Evolutionary conservation across 2,797 vertebrate species (phyloP), one percentile per base, ranked within the genome.

Genomic region (Onychomys leucogaster): DNA sequence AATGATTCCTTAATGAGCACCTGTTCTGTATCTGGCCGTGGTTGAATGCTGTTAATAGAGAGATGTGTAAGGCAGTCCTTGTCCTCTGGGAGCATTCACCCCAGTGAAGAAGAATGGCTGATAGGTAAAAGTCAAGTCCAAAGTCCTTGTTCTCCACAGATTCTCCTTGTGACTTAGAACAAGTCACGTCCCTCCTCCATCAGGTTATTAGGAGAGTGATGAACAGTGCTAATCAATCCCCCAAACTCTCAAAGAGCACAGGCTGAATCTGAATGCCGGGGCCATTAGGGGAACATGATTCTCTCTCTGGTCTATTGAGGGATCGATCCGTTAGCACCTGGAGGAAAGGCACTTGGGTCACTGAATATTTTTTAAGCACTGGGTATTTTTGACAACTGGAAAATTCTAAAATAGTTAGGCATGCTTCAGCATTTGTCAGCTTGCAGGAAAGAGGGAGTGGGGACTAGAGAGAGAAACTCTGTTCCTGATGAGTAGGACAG

Each of bases 351-450:
- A 14, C 52, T 92, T 77, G 85, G 37, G 55, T 73, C 71, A 92
- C 77, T 84, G 29, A 52, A 52, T 90, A 78, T 63, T 90, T 89
- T 41, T 65, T 29, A 85, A 84, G 90, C 63, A 76, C 63, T 29
- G 69, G 88, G 61, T 80, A 93, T 94, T 91, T 97, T 63, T 77
- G 95, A 95, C 83, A 91, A 90, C 29, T 14, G 87, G 43, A 17
- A 21, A 85, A 89, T 75, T 83, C 96, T 81, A n/a, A 96, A 93
- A 88, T 59, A 86, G n/a, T 43, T 46, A 90, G 71, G 95, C 43
- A 55, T 6, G 14, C 41, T 63, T 71, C 80, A 77, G 27, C 77
- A 73, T 46, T 82, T 81, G 80, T 71, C 91, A 21, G 61, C 27
- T 75, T 65, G 27, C 61, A 86, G 90, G 89, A 69, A 88, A 91